Conservation (phyloP, 2,113 vertebrate species). For the Gambusia affinis region DNA sequence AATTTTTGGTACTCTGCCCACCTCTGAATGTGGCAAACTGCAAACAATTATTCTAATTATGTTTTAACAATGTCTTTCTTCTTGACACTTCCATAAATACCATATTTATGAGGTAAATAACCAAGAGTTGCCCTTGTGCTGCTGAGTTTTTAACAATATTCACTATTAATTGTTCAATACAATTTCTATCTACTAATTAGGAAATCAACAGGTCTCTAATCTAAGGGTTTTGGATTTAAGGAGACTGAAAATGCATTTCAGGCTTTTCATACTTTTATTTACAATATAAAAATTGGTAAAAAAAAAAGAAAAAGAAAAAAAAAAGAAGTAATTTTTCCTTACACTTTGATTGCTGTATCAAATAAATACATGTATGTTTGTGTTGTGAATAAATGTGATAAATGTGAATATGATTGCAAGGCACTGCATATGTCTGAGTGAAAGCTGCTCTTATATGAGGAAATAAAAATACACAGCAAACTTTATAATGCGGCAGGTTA, state of each 20-base stretch:
- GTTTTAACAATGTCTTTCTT: neutral
- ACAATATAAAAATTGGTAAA: too few relatives aligned
- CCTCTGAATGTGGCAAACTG: neutral
- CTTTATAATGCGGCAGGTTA: neutral
- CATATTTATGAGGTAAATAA: neutral
- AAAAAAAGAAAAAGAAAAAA: too few relatives aligned
- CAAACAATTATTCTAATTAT: neutral
- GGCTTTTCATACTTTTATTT: neutral
- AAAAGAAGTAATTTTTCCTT: too few relatives aligned
- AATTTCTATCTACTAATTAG: neutral
- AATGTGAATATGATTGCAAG: neutral
- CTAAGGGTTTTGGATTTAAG: neutral
- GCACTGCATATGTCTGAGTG: neutral
- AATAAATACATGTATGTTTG: too few relatives aligned
- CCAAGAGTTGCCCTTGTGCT: neutral
- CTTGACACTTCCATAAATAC: neutral
- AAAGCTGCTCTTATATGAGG: neutral
- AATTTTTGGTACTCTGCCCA: too few relatives aligned
- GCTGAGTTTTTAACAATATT: neutral
- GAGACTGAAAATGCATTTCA: neutral
- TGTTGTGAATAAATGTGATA: neutral
- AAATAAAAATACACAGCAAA: neutral
- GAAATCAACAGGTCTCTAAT: neutral
- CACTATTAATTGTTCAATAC: neutral
- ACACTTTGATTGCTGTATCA: too few relatives aligned